Evolutionary conservation across 2,797 vertebrate species (phyloP).

Genomic region (Adrianichthys oophorus): DNA sequence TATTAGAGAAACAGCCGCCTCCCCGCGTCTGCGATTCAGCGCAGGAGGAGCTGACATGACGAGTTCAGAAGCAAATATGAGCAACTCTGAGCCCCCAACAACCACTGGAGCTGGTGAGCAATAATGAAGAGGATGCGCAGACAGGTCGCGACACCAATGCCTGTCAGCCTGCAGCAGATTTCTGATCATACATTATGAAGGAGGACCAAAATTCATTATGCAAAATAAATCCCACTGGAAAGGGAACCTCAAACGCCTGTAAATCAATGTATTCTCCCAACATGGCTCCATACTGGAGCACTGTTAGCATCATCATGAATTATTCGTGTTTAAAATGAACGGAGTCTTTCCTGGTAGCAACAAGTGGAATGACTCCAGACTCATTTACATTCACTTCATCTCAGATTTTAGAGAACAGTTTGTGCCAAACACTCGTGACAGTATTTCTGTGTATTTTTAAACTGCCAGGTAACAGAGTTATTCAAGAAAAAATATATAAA

Average conservation of each 20-base stretch:
- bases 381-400: neutral
- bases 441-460: slow-evolving; percentile 5
- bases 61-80: neutral
- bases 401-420: slow-evolving; percentile 9
- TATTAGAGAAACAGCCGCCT: neutral
- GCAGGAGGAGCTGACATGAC: neutral
- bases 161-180: slow-evolving; percentile 8
- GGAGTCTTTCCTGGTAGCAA: slow-evolving; percentile 15
- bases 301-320: slow-evolving; percentile 24
- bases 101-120: slow-evolving; percentile 1
- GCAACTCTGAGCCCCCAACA: neutral
- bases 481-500: neutral
- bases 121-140: slow-evolving; percentile 18
- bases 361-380: neutral
- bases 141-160: neutral
- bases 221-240: slow-evolving; percentile 20
- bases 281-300: slow-evolving; percentile 41
- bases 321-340: slow-evolving; percentile 27
- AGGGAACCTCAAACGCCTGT: slow-evolving; percentile 28
- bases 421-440: slow-evolving; percentile 43
- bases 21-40: slow-evolving; percentile 4
- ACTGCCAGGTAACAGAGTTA: slow-evolving; percentile 14
- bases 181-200: slow-evolving; percentile 6
- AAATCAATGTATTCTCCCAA: slow-evolving; percentile 44
- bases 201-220: neutral